Evolutionary conservation across 2,113 vertebrate species (phyloP).

Genomic region (Mastomys coucha): DNA sequence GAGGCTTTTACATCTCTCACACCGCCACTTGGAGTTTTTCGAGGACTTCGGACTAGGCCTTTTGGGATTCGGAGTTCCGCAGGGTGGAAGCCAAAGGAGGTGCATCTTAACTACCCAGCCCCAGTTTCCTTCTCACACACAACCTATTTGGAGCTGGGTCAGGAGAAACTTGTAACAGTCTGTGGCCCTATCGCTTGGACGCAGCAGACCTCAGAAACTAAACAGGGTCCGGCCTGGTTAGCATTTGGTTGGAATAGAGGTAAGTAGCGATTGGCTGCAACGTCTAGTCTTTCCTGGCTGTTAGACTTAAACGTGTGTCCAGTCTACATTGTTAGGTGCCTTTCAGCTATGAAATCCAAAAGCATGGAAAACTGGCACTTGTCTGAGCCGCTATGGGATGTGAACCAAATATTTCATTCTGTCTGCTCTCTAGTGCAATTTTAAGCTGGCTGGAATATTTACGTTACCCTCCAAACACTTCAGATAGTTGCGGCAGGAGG

Average conservation of each 20-base stretch:
- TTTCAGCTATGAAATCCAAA: not conserved
- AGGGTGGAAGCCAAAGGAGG: not conserved
- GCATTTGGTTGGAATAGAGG: not conserved
- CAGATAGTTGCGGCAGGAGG: not conserved
- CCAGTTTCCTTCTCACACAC: slow-evolving; percentile 22
- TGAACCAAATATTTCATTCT: not conserved
- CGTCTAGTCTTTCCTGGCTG: not conserved
- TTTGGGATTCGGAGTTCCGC: not conserved
- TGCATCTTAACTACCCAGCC: not conserved
- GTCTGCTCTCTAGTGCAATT: not conserved
- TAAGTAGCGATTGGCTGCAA: not conserved
- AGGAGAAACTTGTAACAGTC: not conserved
- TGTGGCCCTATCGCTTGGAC: not conserved
- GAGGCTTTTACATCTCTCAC: not conserved
- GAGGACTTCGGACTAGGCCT: not conserved
- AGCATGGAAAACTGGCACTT: not conserved
- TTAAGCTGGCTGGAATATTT: not conserved
- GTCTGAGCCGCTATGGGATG: not conserved
- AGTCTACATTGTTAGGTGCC: not conserved
- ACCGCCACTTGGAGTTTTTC: not conserved
- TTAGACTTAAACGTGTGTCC: not conserved
- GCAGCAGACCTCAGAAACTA: not conserved
- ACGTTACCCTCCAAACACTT: not conserved
- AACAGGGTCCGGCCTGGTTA: not conserved
- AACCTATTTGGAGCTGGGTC: not conserved